These are phyloP conservation scores for Ammodytes marinus DNA, from an alignment of 2,113 vertebrate genomes.

Conservation along the genomic window DNA sequence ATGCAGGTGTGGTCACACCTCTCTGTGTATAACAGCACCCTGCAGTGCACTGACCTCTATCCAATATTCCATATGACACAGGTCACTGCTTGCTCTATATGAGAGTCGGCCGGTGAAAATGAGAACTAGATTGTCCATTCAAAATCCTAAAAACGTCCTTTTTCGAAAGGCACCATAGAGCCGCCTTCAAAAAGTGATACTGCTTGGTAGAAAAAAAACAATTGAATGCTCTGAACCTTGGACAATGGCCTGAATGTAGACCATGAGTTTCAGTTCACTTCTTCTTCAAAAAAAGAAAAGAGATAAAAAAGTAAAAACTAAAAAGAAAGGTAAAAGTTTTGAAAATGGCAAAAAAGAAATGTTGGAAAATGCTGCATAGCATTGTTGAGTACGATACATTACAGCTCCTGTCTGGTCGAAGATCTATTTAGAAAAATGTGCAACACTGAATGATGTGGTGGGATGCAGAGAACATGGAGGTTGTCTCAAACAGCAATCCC, in stretches of 20 bases:
- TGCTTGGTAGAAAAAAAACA: constrained; percentile 59
- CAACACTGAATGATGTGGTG: constrained; percentile 12
- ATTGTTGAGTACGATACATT: constrained; percentile 9
- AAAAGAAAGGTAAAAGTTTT: too few species aligned
- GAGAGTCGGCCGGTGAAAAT: constrained; percentile 65
- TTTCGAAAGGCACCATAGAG: constrained; percentile 49
- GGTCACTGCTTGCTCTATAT: constrained; percentile 76
- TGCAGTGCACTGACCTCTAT: constrained; percentile 65
- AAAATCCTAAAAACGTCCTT: constrained; percentile 66
- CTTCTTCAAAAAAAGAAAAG: constrained; percentile 5
- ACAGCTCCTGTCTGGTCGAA: constrained; percentile 11
- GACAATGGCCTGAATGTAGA: constrained; percentile 38
- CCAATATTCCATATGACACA: constrained; percentile 68
- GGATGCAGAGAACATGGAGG: constrained; percentile 27
- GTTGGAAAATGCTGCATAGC: constrained; percentile 20
- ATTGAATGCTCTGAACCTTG: constrained; percentile 57
- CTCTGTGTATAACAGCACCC: constrained; percentile 55
- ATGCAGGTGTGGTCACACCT: constrained; percentile 12
- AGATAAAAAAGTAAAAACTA: too few species aligned
- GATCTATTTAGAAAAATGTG: constrained; percentile 26
- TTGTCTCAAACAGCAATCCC: constrained; percentile 13
- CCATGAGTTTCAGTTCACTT: constrained; percentile 40
- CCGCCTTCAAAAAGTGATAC: constrained; percentile 53
- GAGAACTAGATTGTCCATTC: constrained; percentile 77
- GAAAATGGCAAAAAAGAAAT: constrained; percentile 46